These are phyloP conservation scores for Epizoanthus illoricatus DNA, from an alignment of 92 coral and sea anemone species.

Conservation along the genomic window DNA sequence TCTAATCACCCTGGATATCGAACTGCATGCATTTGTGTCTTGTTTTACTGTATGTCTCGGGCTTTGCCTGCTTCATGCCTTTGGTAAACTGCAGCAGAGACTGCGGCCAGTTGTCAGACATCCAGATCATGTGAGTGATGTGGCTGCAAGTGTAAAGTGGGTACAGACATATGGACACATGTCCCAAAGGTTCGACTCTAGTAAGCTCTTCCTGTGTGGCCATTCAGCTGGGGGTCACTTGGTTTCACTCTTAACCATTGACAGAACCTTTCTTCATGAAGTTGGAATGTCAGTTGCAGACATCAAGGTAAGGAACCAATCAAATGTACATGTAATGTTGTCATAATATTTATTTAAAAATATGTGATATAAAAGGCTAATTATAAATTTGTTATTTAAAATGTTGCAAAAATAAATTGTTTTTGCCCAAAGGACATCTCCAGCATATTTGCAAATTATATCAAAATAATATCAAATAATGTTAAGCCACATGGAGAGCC, in stretches of 20 bases:
- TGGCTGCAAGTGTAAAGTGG: conserved; percentile 54
- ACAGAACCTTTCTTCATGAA: conserved; percentile 35
- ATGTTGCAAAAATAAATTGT: no score
- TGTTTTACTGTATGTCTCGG: conserved; percentile 51
- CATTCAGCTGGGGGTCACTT: conserved; percentile 74
- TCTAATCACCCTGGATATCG: conserved; percentile 23
- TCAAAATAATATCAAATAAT: no score
- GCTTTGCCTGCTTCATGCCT: conserved; percentile 40
- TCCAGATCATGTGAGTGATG: conserved; percentile 58
- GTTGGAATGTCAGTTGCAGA: conserved; percentile 49
- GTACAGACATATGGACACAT: conserved; percentile 40
- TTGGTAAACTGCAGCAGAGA: conserved; percentile 47
- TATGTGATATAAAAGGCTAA: no score
- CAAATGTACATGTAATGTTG: no score
- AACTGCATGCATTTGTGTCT: not conserved
- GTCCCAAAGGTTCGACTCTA: conserved; percentile 31
- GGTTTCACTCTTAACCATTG: conserved; percentile 51
- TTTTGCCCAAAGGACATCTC: no score
- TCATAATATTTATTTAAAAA: no score
- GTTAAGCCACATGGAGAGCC: no score
- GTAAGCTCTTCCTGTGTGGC: conserved; percentile 54
- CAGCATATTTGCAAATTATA: no score
- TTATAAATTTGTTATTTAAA: no score
- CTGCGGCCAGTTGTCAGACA: conserved; percentile 43
- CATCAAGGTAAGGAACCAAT: conserved; percentile 43